Base-by-base conservation (phyloP, 1,140 invertebrate genomes). In the Brachionus asplanchnoidis region DNA sequence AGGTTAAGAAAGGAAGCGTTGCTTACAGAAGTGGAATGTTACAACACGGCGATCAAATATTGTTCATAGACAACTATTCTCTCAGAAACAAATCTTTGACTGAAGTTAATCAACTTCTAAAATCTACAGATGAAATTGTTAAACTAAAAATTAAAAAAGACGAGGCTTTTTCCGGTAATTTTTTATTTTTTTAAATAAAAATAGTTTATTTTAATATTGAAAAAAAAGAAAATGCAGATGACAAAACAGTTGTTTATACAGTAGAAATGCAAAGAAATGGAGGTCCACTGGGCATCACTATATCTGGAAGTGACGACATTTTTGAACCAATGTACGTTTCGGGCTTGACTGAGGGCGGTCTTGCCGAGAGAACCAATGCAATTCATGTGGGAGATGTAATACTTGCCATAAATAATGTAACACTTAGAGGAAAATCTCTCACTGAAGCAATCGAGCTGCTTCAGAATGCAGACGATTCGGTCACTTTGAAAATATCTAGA, bases 21-120 rank as follows among this genome's bases (percentile, higher is more conserved):
- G 95, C 96, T 0, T 95, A 97, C 65, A 89, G 90, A 85, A 89
- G 88, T 87, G 95, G 95, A 0, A 95, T 95, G 7, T 90, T 97
- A 36, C 92, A 94, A 53, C 91, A 94, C 0, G 95, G 95, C 0
- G 96, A 98, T 88, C 92, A 93, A 28, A 89, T 97, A 0, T 88
- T 97, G 6, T 94, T 95, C 0, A 95, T 97, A 83, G 95, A 97
- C 88, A 93, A 94, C 79, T 92, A 95, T 86, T 93, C 93, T 9
- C 90, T 95, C 84, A 93, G 95, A 87, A 93, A 93, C 60, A 92
- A 91, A 42, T 90, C 91, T 42, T 88, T 93, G 20, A 91, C 95
- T 82, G 93, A 94, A 86, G 94, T 94, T 0, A 93, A 93, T 75
- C 92, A 94, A 84, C 91, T 95, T 70, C 89, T 95, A 9, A 93